Base-by-base conservation (phyloP, 2,888 invertebrate species). In the Polydrusus tereticollis region DNA sequence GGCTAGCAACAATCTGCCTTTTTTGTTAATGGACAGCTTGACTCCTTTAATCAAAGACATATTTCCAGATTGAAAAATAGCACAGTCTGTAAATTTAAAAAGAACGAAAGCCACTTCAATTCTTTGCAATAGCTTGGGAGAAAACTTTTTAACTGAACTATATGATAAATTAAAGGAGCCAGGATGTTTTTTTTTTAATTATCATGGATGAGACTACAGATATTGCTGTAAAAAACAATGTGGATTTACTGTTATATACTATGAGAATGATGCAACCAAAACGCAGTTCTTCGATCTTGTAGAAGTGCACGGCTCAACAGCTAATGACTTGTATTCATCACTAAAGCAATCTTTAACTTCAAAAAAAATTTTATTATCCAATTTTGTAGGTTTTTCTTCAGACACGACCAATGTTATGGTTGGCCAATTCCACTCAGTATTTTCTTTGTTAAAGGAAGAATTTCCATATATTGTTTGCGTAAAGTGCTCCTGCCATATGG, bases 401-500 rank as follows among this genome's bases (percentile, higher is more conserved):
- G 82, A 82, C 60, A 82, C 80, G 1, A 77, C 78, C 2, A 80
- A 80, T 72, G 75, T 76, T 6, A 82, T 82, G 81, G 72, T 78
- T 50, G 81, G 80, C 23, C 68, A 75, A 52, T 29, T 69, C 38
- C 21, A 75, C 41, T 76, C 75, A n/a, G 65, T 77, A n/a, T 73
- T 58, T 73, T 67, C 72, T 16, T 41, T 52, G 10, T 50, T 77
- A 57, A 77, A 74, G 29, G 5, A 65, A 14, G 57, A 69, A 0
- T 26, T 69, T 10, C 66, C 69, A 6, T 8, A 69, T 58, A 80
- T 83, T 72, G 77, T 80, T 6, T 77, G 76, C 36, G 69, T 83
- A 18, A 82, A 80, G 73, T 84, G 82, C 71, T 80, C 78, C 26
- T 83, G 83, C 69, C 83, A 82, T 69, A 78, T 80, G 76, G 79